Conservation (phyloP, 2,113 vertebrate genomes). For the Arenaria interpres region DNA sequence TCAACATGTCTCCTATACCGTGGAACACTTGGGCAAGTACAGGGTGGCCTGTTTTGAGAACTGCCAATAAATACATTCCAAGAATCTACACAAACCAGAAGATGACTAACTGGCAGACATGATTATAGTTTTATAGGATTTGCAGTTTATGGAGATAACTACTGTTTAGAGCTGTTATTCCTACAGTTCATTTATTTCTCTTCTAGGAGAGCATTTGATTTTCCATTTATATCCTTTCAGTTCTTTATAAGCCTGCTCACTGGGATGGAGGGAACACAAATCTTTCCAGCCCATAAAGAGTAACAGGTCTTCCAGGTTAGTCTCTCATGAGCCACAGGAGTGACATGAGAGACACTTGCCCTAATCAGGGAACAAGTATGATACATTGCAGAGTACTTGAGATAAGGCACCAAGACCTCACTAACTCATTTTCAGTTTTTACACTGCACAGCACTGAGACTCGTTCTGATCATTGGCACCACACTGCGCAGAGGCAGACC, state of each 20-base stretch:
- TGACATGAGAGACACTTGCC: neutral
- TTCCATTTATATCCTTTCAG: neutral
- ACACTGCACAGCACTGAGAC: neutral
- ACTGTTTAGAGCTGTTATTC: neutral
- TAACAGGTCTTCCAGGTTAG: neutral
- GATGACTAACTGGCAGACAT: neutral
- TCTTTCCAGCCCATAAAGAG: neutral
- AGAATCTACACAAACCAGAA: slow-evolving; percentile 10
- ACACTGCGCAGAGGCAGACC: neutral
- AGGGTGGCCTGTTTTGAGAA: slow-evolving; percentile 28
- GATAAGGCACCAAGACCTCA: neutral
- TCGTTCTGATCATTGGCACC: neutral
- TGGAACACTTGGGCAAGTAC: slow-evolving; percentile 13
- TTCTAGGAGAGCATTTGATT: neutral
- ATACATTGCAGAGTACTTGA: neutral
- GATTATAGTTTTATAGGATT: neutral
- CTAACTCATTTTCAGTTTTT: neutral
- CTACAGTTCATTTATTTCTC: neutral
- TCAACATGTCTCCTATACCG: slow-evolving; percentile 13
- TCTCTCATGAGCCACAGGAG: neutral
- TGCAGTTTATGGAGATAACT: neutral
- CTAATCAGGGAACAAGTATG: neutral
- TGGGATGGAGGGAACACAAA: neutral
- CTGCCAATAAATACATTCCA: slow-evolving; percentile 49
- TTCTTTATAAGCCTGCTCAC: neutral